Evolutionary conservation across 2,113 vertebrate genomes (phyloP).

Genomic region (Epinephelus moara): DNA sequence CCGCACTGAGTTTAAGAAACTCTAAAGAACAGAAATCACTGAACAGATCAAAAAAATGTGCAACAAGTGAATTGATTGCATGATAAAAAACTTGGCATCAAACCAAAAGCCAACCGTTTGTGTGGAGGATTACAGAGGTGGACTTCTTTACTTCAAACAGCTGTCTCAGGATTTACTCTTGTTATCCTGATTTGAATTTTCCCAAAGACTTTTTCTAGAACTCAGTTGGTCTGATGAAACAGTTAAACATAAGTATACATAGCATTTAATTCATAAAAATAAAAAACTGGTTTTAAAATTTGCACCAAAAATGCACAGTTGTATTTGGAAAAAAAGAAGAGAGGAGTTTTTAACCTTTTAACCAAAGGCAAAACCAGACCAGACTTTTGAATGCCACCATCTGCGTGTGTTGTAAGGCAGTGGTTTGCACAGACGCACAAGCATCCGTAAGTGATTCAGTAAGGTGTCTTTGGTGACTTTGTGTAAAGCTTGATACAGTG

Average conservation of each 20-base stretch:
- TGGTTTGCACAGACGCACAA: background rate
- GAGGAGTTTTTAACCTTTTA: background rate
- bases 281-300: background rate
- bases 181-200: background rate
- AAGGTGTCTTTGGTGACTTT: background rate
- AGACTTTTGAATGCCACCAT: background rate
- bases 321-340: background rate
- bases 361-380: background rate
- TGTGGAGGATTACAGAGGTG: background rate
- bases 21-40: background rate
- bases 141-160: background rate
- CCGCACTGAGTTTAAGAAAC: background rate
- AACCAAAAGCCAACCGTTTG: background rate
- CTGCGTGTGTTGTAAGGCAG: background rate
- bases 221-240: background rate
- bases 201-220: background rate
- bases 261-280: too few species aligned
- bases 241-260: background rate
- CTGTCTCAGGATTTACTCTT: background rate
- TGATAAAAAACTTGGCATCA: background rate
- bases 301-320: too few species aligned
- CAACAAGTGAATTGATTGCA: background rate
- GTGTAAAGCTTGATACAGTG: conserved; percentile 6
- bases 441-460: background rate
- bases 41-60: background rate